phyloP scores from a whole-genome alignment of 2,113 vertebrate genomes.

The Sminthopsis crassicaudata region DNA sequence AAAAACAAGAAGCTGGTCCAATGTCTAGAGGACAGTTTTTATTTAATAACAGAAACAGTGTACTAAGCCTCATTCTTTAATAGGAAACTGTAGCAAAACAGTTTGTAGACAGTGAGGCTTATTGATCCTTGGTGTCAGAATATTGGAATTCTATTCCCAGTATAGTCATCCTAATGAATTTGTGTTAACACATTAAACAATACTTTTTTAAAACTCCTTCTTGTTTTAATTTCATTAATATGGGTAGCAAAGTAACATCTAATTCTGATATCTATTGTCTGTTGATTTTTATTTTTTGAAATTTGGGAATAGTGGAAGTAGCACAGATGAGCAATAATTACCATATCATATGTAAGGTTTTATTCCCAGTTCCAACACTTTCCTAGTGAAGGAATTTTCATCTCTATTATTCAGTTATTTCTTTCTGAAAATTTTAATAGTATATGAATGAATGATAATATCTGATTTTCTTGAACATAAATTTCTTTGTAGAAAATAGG shows the following conservation, averaged over 20 bases:
- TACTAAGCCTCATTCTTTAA: neutral
- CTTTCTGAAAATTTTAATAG: constrained; percentile 2
- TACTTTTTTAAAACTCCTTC: neutral
- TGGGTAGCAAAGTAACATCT: neutral
- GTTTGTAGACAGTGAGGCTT: constrained; percentile 30
- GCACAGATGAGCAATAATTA: neutral
- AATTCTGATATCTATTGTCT: constrained; percentile 4
- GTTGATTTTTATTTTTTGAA: neutral
- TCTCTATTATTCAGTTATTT: constrained; percentile 14
- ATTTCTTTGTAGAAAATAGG: neutral
- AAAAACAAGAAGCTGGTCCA: neutral
- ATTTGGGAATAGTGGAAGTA: neutral
- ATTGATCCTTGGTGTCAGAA: neutral
- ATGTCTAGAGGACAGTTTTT: constrained; percentile 8
- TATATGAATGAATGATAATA: constrained; percentile 46
- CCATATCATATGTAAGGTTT: neutral
- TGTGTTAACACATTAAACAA: constrained; percentile 3
- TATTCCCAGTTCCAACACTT: neutral
- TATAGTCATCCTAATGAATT: constrained; percentile 13
- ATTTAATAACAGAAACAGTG: constrained; percentile 18
- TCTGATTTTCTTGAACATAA: constrained; percentile 25
- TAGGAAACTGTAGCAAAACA: constrained; percentile 1
- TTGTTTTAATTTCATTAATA: neutral
- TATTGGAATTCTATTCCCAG: neutral
- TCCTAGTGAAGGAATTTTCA: neutral